These are phyloP conservation scores for Hippocampus comes DNA, from an alignment of 2,113 vertebrate genomes.

Conservation along the genomic window DNA sequence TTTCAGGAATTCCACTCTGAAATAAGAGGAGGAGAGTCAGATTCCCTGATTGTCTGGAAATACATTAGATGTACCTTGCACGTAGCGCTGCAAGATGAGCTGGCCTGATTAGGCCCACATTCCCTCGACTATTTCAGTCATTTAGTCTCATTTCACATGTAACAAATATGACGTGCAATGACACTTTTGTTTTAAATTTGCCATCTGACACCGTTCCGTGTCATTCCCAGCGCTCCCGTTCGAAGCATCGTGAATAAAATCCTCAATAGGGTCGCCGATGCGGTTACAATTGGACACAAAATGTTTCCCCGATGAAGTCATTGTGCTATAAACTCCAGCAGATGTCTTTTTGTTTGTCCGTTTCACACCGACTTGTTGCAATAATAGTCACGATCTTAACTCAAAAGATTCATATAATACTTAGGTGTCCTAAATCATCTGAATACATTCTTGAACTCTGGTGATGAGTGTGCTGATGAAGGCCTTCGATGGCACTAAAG, in stretches of 20 bases:
- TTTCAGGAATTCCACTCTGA: slow-evolving; percentile 26
- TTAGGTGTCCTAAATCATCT: slow-evolving; percentile 40
- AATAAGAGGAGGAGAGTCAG: slow-evolving; percentile 23
- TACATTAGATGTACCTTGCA: not conserved
- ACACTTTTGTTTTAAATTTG: slow-evolving; percentile 27
- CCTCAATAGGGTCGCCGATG: slow-evolving; percentile 31
- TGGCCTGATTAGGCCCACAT: slow-evolving; percentile 26
- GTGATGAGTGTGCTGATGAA: slow-evolving; percentile 59
- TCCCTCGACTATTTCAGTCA: slow-evolving; percentile 14
- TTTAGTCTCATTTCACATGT: slow-evolving; percentile 18
- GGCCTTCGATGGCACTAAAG: slow-evolving; percentile 60
- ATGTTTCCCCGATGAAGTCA: not conserved
- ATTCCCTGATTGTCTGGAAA: slow-evolving; percentile 28
- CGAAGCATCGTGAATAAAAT: slow-evolving; percentile 40
- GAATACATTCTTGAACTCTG: slow-evolving; percentile 52
- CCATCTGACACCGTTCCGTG: slow-evolving; percentile 34
- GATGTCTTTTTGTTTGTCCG: slow-evolving; percentile 23
- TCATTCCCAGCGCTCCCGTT: slow-evolving; percentile 35
- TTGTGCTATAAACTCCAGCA: slow-evolving; percentile 40
- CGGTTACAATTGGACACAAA: slow-evolving; percentile 5
- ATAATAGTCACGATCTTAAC: slow-evolving; percentile 48
- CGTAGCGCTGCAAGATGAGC: slow-evolving; percentile 12
- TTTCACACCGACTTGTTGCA: slow-evolving; percentile 56
- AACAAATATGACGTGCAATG: slow-evolving; percentile 16
- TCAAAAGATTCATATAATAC: slow-evolving; percentile 59